Evolutionary conservation across 2,888 invertebrate species (phyloP), one percentile per base, ranked within the genome.

Genomic region (Eulithis prunata): DNA sequence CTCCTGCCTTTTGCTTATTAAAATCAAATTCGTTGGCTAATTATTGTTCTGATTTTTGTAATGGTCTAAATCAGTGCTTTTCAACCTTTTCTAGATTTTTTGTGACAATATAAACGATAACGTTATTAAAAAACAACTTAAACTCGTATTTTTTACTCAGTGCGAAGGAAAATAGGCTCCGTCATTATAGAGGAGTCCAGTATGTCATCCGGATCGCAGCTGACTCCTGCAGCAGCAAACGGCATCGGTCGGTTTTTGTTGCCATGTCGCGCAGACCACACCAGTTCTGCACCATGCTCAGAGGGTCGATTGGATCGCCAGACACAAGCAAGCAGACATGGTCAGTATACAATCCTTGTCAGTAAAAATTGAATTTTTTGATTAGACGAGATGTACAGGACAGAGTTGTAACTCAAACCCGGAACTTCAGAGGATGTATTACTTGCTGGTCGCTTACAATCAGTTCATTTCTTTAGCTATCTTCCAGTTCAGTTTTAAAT

Each of bases 151-250:
- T 21, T 49, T 11, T 4, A 21, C 21, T 45, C 4, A 59, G 58
- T 2, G 4, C 4, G n/a, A n/a, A 12, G 4, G n/a, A n/a, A 12
- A 10, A 10, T 52, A 4, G 10, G 14, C 0, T 59, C 58, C 3
- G 32, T 59, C 0, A 59, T 59, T 7, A 43, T 52, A 1, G 58
- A 59, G 28, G 58, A 59, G 41, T 28, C 51, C 5, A 59, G 43
- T 43, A 4, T 28, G 0, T 52, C 58, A 0, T 59, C 58, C 7
- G 43, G 36, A 7, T 51, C 57, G 3, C 49, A 21, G 47, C 46
- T 36, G 14, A 58, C 49, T 3, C 12, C 56, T 14, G 32, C 53
- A 7, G 53, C 7, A 13, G 1, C 2, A 3, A 32, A 12, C 14
- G 38, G 45, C 52, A 11, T 10, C 32, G 28, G 43, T 21, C n/a